Evolutionary conservation across 1,140 invertebrate genomes (phyloP), one percentile per base, ranked within the genome.

Genomic region (Leucophenga varia): DNA sequence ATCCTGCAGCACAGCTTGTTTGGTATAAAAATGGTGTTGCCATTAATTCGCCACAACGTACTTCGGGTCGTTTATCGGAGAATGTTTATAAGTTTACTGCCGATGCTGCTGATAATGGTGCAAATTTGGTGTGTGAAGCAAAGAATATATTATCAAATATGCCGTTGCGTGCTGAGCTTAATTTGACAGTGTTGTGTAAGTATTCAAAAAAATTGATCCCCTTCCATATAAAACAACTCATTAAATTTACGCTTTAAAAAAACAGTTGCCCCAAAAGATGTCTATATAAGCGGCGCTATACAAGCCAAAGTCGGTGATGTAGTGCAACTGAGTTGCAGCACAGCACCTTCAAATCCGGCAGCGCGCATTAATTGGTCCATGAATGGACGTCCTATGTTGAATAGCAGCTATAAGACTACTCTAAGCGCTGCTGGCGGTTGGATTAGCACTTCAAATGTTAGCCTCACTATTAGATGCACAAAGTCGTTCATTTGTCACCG

Each of bases 151-250:
- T 95, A 81, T 93, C 88, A 49, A 82, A 84, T 40, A 81, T 82
- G 34, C 89, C 94, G 0, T 79, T 92, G 55, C 86, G 86, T 30
- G 85, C 87, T 0, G 86, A 92, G 73, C 86, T 96, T 34, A 87
- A 88, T 54, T 81, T 97, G 18, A 90, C 86, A 36, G 95, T 98
- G 1, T 79, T 93, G 19, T 98, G 94, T 97, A 81, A 94, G 92
- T 91, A 61, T 6, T 19, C 19, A 16, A 9, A 14, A 4, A 22
- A 9, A 16, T 6, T 14, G 14, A 14, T 14, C n/a, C 8, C 10
- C 9, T 34, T 17, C 31, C 21, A 43, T 9, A 57, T 8, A 12
- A 10, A 14, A 1, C 19, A 20, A 8, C 1, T n/a, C n/a, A n/a
- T n/a, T n/a, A 47, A 49, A 51, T 46, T 74, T 52, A 60, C 50